Percentiles rank a stretch among this genome's conserved stretches.
phyloP scores from a whole-genome alignment of 2,797 vertebrate genomes.

The Poecilia velifera region DNA sequence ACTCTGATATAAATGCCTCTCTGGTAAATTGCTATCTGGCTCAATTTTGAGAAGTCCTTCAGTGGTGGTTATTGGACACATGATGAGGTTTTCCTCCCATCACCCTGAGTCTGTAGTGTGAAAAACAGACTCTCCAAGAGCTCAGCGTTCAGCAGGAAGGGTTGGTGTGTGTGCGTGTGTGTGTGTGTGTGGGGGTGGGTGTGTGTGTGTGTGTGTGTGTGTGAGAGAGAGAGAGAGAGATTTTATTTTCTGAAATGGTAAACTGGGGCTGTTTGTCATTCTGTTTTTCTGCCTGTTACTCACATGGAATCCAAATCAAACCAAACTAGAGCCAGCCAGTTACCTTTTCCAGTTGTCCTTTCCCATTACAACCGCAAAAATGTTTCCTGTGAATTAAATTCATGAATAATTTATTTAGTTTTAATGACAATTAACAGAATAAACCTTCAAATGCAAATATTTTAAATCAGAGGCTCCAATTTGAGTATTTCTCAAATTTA shows the following conservation, averaged over 20 bases:
- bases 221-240: no score
- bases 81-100: constrained; percentile 22
- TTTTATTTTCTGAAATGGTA: constrained; percentile 18
- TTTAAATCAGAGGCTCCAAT: neutral
- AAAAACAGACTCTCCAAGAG: constrained; percentile 15
- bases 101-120: neutral
- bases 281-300: constrained; percentile 13
- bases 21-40: constrained; percentile 31
- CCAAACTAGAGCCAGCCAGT: neutral
- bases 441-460: neutral
- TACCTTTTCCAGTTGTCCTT: neutral
- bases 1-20: constrained; percentile 17
- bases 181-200: neutral
- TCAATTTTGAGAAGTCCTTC: constrained; percentile 25
- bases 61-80: constrained; percentile 9
- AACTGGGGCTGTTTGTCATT: constrained; percentile 22
- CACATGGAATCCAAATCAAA: constrained; percentile 15
- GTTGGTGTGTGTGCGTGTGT: neutral
- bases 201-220: neutral
- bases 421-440: no score
- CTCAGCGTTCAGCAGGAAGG: constrained; percentile 6
- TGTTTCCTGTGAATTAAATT: constrained; percentile 4
- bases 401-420: neutral
- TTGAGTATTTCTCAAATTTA: neutral
- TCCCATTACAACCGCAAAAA: neutral